Evolutionary conservation across 2,888 invertebrate genomes (phyloP).

Genomic region (Cerastis leucographa): DNA sequence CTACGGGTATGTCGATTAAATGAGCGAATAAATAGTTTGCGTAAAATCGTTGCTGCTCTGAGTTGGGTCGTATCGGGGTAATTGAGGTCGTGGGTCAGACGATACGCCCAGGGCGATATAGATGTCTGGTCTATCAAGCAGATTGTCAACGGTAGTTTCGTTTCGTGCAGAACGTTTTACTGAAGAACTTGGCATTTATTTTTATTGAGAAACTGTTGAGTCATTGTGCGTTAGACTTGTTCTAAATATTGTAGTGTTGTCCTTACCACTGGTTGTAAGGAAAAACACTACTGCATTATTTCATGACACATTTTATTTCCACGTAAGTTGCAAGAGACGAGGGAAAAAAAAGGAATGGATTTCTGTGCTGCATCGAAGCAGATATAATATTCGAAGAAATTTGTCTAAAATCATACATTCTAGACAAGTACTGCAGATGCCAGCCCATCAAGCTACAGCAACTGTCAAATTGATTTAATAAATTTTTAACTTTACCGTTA

Average conservation of each 20-base stretch:
- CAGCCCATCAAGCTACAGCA: no score
- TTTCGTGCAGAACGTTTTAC: conserved; percentile 47
- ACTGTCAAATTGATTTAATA: no score
- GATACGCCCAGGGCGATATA: conserved; percentile 64
- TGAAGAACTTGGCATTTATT: conserved; percentile 4
- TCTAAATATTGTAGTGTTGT: not conserved
- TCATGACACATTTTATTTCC: not conserved
- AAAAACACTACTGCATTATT: no score
- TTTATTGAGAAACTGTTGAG: conserved; percentile 23
- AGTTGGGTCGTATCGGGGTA: conserved; percentile 68
- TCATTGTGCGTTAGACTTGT: conserved; percentile 6
- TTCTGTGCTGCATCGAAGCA: not conserved
- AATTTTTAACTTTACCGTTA: no score
- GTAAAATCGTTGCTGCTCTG: conserved; percentile 62
- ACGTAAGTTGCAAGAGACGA: not conserved
- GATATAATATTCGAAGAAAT: rapidly evolving
- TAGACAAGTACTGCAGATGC: not conserved
- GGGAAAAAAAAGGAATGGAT: not conserved
- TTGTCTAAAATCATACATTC: not conserved
- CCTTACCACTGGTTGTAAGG: not conserved
- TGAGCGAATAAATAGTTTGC: conserved; percentile 67
- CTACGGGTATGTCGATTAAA: conserved; percentile 61
- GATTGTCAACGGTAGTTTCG: conserved; percentile 54
- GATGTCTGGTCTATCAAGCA: conserved; percentile 52
- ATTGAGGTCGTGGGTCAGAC: conserved; percentile 71